phyloP scores from a whole-genome alignment of 2,797 vertebrate species.

The Megalops cyprinoides region DNA sequence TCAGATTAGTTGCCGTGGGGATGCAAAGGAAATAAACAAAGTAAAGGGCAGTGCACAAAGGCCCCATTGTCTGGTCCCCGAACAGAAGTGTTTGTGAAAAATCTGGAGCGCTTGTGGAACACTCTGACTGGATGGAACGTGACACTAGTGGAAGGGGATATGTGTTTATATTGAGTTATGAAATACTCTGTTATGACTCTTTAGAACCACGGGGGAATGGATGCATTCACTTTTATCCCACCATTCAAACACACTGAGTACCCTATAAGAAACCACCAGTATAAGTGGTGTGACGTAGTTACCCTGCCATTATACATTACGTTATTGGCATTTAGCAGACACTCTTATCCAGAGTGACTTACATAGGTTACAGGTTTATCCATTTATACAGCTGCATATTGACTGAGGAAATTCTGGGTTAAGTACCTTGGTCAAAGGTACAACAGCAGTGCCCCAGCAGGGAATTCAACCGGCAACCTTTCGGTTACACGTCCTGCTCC shows the following conservation, averaged over 20 bases:
- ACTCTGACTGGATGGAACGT: slow-evolving; percentile 14
- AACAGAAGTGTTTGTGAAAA: slow-evolving; percentile 19
- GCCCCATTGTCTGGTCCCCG: slow-evolving; percentile 24
- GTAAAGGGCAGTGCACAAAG: background rate
- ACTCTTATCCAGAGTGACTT: too few relatives aligned
- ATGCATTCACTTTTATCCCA: slow-evolving; percentile 1
- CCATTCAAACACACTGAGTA: background rate
- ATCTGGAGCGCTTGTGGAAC: background rate
- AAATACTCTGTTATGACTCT: slow-evolving; percentile 7
- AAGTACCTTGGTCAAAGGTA: background rate
- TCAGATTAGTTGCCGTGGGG: slow-evolving; percentile 18
- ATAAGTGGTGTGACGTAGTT: background rate
- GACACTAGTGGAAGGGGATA: background rate
- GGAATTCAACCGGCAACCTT: too few relatives aligned
- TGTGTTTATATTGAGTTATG: background rate
- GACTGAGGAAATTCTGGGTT: too few relatives aligned
- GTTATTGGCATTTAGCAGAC: too few relatives aligned
- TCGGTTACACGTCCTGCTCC: too few relatives aligned
- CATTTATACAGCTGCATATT: too few relatives aligned
- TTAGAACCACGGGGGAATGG: background rate
- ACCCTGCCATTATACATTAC: background rate
- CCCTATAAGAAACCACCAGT: background rate
- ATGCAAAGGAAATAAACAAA: slow-evolving; percentile 18
- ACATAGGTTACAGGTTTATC: too few relatives aligned
- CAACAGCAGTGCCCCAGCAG: too few relatives aligned